Conservation (phyloP, 1,140 invertebrate species). For the Bactericera cockerelli region DNA sequence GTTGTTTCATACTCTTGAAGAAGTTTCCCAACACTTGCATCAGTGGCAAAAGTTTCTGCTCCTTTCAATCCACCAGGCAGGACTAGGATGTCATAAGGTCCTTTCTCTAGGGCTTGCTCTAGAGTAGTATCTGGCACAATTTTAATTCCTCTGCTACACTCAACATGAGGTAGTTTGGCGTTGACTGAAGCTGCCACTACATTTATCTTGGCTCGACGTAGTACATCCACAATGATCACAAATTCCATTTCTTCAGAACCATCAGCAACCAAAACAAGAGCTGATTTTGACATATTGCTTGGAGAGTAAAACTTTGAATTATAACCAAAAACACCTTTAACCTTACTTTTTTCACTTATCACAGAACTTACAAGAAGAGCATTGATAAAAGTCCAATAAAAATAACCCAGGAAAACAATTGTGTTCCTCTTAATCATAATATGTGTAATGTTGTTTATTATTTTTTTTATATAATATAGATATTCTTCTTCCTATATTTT, state of each 20-base stretch:
- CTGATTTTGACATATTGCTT: no score
- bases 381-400: no score
- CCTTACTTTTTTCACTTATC: no score
- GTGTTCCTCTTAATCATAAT: no score
- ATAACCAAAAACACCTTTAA: no score
- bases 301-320: no score
- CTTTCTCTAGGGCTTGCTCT: constrained; percentile 35
- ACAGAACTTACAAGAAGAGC: no score
- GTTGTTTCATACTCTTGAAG: constrained; percentile 61
- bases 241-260: constrained; percentile 94
- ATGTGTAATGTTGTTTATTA: no score
- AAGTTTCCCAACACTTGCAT: constrained; percentile 38
- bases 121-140: constrained; percentile 64
- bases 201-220: constrained; percentile 76
- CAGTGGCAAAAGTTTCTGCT: constrained; percentile 38
- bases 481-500: no score
- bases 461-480: no score
- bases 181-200: constrained; percentile 34
- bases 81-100: constrained; percentile 60
- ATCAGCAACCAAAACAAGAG: constrained; percentile 63
- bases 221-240: constrained; percentile 73
- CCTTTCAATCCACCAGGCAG: constrained; percentile 65
- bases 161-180: constrained; percentile 33
- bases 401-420: no score
- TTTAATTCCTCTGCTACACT: constrained; percentile 65